These are phyloP conservation scores for Acomys russatus DNA, from an alignment of 2,797 vertebrate genomes.

Conservation along the genomic window DNA sequence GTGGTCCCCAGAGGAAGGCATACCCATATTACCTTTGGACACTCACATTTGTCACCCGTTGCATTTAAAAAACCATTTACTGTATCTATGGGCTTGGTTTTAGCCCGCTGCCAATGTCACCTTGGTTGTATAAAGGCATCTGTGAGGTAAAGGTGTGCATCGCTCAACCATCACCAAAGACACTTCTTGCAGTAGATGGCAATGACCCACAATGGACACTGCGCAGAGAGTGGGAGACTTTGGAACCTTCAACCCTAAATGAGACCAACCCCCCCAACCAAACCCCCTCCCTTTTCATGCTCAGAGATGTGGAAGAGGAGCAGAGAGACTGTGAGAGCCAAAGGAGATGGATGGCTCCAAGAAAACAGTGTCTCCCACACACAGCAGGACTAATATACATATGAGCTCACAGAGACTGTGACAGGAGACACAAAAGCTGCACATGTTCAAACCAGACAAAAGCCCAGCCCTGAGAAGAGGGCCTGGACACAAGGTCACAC, in stretches of 20 bases:
- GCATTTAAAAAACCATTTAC: neutral
- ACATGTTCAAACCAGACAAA: neutral
- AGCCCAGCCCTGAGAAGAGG: neutral
- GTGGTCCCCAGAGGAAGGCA: neutral
- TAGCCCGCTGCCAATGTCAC: neutral
- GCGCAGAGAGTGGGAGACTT: neutral
- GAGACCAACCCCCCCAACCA: too few species aligned
- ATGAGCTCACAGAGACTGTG: neutral
- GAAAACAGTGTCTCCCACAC: neutral
- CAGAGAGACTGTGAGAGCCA: neutral
- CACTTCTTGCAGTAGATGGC: neutral
- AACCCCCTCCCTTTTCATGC: neutral
- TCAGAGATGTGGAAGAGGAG: neutral
- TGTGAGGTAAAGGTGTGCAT: neutral
- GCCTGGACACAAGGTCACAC: too few species aligned
- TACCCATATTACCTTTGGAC: neutral
- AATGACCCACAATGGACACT: neutral
- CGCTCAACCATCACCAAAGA: neutral
- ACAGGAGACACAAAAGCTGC: neutral
- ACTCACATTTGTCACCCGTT: too few species aligned
- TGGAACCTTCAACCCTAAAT: neutral
- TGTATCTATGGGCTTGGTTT: neutral
- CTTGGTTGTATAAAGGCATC: neutral
- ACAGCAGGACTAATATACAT: neutral
- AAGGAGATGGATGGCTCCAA: neutral